Evolutionary conservation across 2,113 vertebrate genomes (phyloP).

Genomic region (Uria aalge): DNA sequence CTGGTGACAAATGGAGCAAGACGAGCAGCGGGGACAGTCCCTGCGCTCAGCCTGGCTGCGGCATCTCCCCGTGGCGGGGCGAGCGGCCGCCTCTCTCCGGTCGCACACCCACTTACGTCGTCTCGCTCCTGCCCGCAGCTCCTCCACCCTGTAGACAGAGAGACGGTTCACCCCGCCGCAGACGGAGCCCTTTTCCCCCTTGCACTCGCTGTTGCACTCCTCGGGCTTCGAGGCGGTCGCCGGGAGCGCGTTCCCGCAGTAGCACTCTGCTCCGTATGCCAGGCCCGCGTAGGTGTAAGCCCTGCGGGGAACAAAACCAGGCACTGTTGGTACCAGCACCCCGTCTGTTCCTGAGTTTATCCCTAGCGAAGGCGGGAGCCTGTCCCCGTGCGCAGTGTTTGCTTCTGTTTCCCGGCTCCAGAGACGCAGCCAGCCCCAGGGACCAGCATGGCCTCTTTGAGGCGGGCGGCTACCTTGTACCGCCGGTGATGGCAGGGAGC

Average conservation of each 20-base stretch:
- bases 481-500: rapidly evolving
- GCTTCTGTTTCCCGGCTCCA: neutral
- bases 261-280: constrained; percentile 90
- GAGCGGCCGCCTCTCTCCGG: rapidly evolving
- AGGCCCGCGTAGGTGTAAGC: constrained; percentile 89
- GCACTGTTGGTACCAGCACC: rapidly evolving
- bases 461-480: rapidly evolving
- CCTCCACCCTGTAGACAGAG: constrained; percentile 87
- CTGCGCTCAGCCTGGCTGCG: rapidly evolving
- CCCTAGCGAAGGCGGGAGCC: rapidly evolving
- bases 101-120: constrained; percentile 76
- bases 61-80: rapidly evolving
- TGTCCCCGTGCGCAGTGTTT: rapidly evolving
- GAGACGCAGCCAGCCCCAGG: rapidly evolving
- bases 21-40: neutral
- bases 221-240: constrained; percentile 60
- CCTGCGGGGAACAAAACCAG: constrained; percentile 47
- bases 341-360: rapidly evolving
- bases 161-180: constrained; percentile 89
- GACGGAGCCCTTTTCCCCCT: constrained; percentile 81
- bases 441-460: rapidly evolving
- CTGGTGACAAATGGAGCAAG: neutral
- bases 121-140: constrained; percentile 65
- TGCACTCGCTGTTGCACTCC: constrained; percentile 89
- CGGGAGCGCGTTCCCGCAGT: constrained; percentile 88